Percentiles rank a stretch among this genome's conserved stretches.
Evolutionary conservation across 2,113 vertebrate genomes (phyloP).

Genomic region (Pluvianellus socialis): DNA sequence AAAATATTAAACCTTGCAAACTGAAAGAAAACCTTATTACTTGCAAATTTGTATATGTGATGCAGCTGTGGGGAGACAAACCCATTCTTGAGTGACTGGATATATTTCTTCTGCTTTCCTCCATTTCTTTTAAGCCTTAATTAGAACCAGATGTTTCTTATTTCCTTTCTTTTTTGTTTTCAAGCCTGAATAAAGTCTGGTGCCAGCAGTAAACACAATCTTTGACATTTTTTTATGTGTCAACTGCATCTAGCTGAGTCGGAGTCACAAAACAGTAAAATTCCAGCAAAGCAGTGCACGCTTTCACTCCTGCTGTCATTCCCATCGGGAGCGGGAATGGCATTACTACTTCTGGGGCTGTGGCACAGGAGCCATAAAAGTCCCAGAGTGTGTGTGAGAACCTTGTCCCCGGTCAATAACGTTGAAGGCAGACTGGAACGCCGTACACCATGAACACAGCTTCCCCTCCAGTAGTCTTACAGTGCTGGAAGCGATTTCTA

Average conservation of each 20-base stretch:
- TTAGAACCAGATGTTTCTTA: slow-evolving; percentile 39
- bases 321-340: rapidly evolving
- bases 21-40: not conserved
- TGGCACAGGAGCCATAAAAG: not conserved
- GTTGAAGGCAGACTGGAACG: not conserved
- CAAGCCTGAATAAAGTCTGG: not conserved
- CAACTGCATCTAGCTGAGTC: not conserved
- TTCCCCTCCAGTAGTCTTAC: not conserved
- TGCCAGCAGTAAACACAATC: slow-evolving; percentile 35
- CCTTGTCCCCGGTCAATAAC: not conserved
- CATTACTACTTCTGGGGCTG: not conserved
- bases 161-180: slow-evolving; percentile 27
- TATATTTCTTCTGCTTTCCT: not conserved
- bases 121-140: slow-evolving; percentile 1
- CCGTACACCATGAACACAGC: not conserved
- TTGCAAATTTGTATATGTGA: not conserved
- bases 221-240: not conserved
- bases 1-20: not conserved
- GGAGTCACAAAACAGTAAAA: not conserved
- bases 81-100: not conserved
- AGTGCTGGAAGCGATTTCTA: not conserved
- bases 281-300: not conserved
- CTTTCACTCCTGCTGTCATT: not conserved
- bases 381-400: not conserved
- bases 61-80: not conserved